Conservation (phyloP, 2,797 vertebrate genomes). For the Alfaro cultratus region DNA sequence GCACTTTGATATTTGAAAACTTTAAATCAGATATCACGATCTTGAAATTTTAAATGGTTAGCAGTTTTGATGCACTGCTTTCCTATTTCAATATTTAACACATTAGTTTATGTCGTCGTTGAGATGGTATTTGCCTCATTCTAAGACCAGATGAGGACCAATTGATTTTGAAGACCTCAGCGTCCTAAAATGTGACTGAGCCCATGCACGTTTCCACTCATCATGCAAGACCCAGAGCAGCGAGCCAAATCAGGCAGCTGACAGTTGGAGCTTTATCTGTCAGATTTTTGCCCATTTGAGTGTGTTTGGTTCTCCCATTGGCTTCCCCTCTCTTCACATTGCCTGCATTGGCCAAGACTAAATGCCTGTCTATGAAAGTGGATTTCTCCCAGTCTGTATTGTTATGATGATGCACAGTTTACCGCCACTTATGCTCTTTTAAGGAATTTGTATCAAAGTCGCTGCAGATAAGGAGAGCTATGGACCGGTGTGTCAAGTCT, state of each 20-base stretch:
- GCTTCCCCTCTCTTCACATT: constrained; percentile 69
- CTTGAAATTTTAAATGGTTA: background rate
- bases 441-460: constrained; percentile 72
- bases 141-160: background rate
- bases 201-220: constrained; percentile 8
- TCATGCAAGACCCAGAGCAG: constrained; percentile 27
- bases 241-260: constrained; percentile 34
- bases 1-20: background rate
- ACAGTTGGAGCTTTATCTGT: constrained; percentile 52
- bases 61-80: background rate
- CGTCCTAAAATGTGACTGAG: background rate
- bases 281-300: constrained; percentile 52
- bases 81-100: no score
- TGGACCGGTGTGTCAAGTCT: constrained; percentile 26
- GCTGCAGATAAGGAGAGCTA: constrained; percentile 48
- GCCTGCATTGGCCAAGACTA: constrained; percentile 56
- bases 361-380: constrained; percentile 75
- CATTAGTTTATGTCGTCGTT: background rate
- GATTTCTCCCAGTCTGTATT: constrained; percentile 70
- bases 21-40: background rate
- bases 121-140: background rate
- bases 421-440: constrained; percentile 67
- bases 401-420: constrained; percentile 66
- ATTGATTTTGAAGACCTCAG: background rate
- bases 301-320: constrained; percentile 53